Evolutionary conservation across 2,797 vertebrate species (phyloP), one percentile per base, ranked within the genome.

Genomic region (Diglossa cyanea): DNA sequence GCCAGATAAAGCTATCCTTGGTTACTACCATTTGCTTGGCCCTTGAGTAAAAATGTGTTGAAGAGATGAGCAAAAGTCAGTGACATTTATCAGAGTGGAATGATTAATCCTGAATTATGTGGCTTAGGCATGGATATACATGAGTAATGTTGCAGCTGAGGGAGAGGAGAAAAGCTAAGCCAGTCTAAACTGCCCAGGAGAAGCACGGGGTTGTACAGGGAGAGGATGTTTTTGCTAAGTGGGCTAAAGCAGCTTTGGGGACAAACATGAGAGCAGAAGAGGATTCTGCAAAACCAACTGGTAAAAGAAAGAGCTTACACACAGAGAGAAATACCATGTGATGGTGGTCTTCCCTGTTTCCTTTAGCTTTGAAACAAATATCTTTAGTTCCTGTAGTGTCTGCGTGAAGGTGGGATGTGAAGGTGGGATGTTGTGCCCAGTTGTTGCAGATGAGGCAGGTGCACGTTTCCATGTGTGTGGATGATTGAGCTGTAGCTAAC

Each of bases 381-480:
- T 3, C 4, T 57, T 44, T 57, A 31, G 6, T 53, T 58, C 6
- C 58, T 82, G 35, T 2, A 2, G 23, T 62, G 11, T 13, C 18
- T 20, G 8, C 12, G 6, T 60, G 62, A 78, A 47, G 10, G 28
- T 45, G 17, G 6, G 21, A 6, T 23, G 11, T 7, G 62, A 77
- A 47, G 10, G 31, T 45, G 17, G 6, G 19, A 6, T 20, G 11
- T 7, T 54, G 42, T 78, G 62, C 20, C 30, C n/a, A 58, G 0
- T 3, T 62, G 53, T 20, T 75, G 66, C 51, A 57, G 77, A 13
- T 0, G 4, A 75, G 15, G 33, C 7, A 33, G 12, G 21, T 48
- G n/a, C 31, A 17, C 0, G 0, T 67, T 75, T 51, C 35, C 18
- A 24, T 14, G 13, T 33, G 3, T 7, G 3, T 6, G 31, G 14